A percentile compares a stretch with the other conserved stretches of the same genome.
phyloP scores from a whole-genome alignment of 2,888 invertebrate species.

The Shargacucullia verbasci region DNA sequence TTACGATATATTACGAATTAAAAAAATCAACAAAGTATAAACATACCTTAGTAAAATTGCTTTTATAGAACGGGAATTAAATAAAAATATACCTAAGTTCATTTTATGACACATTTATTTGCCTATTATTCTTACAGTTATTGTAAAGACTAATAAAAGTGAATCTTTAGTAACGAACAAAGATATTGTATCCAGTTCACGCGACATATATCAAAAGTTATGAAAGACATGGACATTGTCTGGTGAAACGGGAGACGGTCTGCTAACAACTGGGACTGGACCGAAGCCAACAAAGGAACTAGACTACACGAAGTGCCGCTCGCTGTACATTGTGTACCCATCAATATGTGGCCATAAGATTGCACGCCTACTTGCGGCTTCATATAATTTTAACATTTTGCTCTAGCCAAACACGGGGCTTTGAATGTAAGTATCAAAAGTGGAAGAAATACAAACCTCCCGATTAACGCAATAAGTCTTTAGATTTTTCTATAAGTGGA shows the following conservation, averaged over 20 bases:
- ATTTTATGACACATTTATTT: slow-evolving; percentile 5
- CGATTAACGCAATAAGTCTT: too few species aligned
- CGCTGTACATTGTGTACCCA: slow-evolving; percentile 35
- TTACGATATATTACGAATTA: too few species aligned
- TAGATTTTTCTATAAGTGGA: too few species aligned
- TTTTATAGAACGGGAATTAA: too few species aligned
- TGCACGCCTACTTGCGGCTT: not conserved
- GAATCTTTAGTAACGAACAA: slow-evolving; percentile 30
- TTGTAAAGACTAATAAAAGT: slow-evolving; percentile 28
- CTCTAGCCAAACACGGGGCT: too few species aligned
- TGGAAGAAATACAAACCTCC: too few species aligned
- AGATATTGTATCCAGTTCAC: slow-evolving; percentile 45
- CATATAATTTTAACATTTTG: too few species aligned
- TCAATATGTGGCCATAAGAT: slow-evolving; percentile 16
- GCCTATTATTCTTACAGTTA: slow-evolving; percentile 7
- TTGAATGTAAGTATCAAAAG: too few species aligned
- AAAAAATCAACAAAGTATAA: too few species aligned
- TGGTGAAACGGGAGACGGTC: slow-evolving; percentile 60
- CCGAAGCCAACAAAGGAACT: slow-evolving; percentile 62
- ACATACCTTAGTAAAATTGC: too few species aligned
- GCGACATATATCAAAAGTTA: slow-evolving; percentile 58
- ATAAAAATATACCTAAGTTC: too few species aligned
- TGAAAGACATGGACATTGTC: slow-evolving; percentile 52
- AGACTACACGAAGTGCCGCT: slow-evolving; percentile 40
- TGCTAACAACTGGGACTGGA: slow-evolving; percentile 61